Conservation (phyloP, 1,140 invertebrate species). For the Oncopodura yosiiana region DNA sequence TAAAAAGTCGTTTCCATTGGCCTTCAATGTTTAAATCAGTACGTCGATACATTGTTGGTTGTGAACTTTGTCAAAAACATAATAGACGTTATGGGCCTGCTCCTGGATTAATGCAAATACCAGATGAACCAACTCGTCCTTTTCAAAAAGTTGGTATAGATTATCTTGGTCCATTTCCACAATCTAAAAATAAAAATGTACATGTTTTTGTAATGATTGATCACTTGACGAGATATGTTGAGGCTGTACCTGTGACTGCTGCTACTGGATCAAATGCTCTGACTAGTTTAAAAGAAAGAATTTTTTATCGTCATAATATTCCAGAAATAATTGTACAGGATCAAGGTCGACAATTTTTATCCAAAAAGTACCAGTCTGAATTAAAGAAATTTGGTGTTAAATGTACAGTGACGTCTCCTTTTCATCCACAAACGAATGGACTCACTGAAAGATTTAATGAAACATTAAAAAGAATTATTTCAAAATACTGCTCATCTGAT, state of each 20-base stretch:
- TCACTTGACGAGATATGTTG: constrained; percentile 15
- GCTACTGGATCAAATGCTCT: not conserved
- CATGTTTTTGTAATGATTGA: constrained; percentile 8
- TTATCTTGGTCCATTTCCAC: constrained; percentile 16
- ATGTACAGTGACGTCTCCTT: constrained; percentile 16
- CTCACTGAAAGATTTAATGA: not conserved
- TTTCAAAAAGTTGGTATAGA: constrained; percentile 17
- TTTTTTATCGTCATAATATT: constrained; percentile 8
- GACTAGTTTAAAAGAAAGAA: not conserved
- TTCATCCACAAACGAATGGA: not conserved
- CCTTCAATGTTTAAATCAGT: constrained; percentile 1
- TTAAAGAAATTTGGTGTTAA: constrained; percentile 2
- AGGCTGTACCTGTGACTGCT: not conserved
- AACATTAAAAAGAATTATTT: not conserved
- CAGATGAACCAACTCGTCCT: not conserved
- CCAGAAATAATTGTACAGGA: constrained; percentile 10
- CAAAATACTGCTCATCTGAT: not conserved
- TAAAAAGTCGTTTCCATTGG: constrained; percentile 17
- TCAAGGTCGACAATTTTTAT: constrained; percentile 1
- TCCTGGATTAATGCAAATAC: not conserved
- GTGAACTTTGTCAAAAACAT: constrained; percentile 11
- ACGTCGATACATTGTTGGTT: not conserved
- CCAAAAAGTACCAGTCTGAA: not conserved
- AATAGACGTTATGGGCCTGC: not conserved
- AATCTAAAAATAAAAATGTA: constrained; percentile 1